Percentiles rank a stretch among this genome's conserved stretches.
Conservation (phyloP, 2,113 vertebrate species). For the Chauna torquata region DNA sequence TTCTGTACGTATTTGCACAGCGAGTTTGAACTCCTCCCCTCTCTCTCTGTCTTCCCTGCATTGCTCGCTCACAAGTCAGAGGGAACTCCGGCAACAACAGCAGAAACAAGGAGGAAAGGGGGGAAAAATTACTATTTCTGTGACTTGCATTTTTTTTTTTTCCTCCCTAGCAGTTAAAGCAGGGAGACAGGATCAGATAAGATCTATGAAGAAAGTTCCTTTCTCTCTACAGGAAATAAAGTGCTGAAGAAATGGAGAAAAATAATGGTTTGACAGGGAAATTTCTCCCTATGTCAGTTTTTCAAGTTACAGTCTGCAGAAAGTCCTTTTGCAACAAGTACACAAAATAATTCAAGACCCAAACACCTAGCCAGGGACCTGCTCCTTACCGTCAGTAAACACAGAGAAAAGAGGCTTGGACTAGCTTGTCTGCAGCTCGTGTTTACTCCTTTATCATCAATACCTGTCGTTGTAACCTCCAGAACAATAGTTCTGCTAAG, state of each 20-base stretch:
- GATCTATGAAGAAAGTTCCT: background rate
- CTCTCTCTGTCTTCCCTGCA: background rate
- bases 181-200: background rate
- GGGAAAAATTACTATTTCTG: background rate
- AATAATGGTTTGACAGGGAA: background rate
- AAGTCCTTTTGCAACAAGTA: background rate
- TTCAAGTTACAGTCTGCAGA: background rate
- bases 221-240: background rate
- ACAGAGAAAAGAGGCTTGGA: background rate
- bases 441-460: background rate
- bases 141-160: background rate
- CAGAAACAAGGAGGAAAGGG: background rate
- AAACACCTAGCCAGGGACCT: background rate
- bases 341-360: background rate
- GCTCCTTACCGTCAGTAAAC: background rate
- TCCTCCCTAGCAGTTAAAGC: background rate
- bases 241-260: background rate
- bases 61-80: background rate
- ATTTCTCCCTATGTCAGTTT: background rate
- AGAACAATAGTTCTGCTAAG: background rate
- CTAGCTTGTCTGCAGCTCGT: background rate
- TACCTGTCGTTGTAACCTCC: background rate
- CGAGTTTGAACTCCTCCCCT: slow-evolving; percentile 36
- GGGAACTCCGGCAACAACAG: background rate
- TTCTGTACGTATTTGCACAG: background rate